These are phyloP conservation scores for Pachypanchax playfairii DNA, from an alignment of 2,113 vertebrate species.

Conservation along the genomic window DNA sequence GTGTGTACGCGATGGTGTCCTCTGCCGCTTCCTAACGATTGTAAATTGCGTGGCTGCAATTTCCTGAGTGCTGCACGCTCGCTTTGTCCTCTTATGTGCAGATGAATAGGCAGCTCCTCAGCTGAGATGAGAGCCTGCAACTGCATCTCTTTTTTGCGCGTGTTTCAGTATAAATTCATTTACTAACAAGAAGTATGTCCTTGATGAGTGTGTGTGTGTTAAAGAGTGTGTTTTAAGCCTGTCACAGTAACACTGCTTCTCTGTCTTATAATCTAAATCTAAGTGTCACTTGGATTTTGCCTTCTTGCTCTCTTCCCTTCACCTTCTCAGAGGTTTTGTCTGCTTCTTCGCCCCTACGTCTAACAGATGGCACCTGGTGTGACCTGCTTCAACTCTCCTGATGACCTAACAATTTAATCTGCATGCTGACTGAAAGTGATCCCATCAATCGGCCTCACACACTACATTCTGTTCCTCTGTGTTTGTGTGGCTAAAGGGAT, in stretches of 20 bases:
- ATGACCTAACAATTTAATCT: constrained; percentile 63
- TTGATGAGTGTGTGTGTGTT: constrained; percentile 9
- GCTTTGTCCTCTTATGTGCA: constrained; percentile 76
- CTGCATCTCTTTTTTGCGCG: constrained; percentile 50
- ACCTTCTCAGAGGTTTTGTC: not conserved
- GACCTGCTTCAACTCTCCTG: constrained; percentile 39
- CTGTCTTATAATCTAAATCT: constrained; percentile 7
- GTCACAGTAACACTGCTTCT: constrained; percentile 23
- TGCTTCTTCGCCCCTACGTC: not conserved
- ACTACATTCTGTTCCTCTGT: not conserved
- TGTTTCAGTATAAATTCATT: constrained; percentile 37
- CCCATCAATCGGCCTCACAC: constrained; percentile 51
- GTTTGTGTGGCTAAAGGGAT: constrained; percentile 23
- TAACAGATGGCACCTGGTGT: constrained; percentile 18
- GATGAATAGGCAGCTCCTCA: constrained; percentile 80
- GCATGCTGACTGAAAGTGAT: constrained; percentile 56
- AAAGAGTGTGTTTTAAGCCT: constrained; percentile 12
- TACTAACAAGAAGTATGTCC: constrained; percentile 27
- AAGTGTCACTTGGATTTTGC: not conserved
- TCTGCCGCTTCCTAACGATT: constrained; percentile 58
- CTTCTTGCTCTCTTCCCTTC: not conserved
- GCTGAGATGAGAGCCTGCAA: constrained; percentile 70
- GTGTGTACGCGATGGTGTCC: constrained; percentile 50
- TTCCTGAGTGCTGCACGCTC: constrained; percentile 70
- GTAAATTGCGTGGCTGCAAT: constrained; percentile 71